Conservation (phyloP, 1,140 invertebrate genomes). For the Brachionus paranguensis region DNA sequence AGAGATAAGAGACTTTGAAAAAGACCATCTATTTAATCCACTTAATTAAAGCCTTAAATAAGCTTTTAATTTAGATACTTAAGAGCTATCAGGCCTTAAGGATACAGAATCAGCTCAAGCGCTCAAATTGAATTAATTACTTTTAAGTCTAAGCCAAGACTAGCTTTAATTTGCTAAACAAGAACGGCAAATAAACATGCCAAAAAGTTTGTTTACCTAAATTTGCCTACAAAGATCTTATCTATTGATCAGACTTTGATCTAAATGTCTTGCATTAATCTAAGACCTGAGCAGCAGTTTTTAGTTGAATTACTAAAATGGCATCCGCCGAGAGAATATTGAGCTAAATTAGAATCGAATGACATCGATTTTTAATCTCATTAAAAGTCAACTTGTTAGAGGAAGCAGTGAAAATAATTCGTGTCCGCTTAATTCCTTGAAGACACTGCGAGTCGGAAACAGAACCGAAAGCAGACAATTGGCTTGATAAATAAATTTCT, state of each 20-base stretch:
- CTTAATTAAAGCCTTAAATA: neutral
- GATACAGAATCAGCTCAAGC: neutral
- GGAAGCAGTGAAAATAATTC: neutral
- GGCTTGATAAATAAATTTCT: neutral
- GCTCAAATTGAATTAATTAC: neutral
- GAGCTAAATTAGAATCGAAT: neutral
- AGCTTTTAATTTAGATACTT: neutral
- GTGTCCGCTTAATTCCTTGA: neutral
- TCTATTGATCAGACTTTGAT: neutral
- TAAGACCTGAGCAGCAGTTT: neutral
- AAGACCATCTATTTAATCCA: neutral
- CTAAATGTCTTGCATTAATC: neutral
- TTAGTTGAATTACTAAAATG: neutral
- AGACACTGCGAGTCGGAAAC: neutral
- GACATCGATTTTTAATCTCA: neutral
- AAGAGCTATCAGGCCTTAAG: neutral
- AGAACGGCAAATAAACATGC: neutral
- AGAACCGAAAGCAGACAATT: neutral
- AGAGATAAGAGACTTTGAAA: neutral
- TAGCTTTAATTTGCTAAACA: neutral
- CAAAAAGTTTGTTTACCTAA: constrained; percentile 10
- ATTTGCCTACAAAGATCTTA: neutral
- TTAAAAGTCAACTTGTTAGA: neutral
- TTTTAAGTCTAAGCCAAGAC: neutral
- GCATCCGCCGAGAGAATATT: neutral